Evolutionary conservation across 2,888 invertebrate species (phyloP), one percentile per base, ranked within the genome.

Genomic region (Ferrisia virgata): DNA sequence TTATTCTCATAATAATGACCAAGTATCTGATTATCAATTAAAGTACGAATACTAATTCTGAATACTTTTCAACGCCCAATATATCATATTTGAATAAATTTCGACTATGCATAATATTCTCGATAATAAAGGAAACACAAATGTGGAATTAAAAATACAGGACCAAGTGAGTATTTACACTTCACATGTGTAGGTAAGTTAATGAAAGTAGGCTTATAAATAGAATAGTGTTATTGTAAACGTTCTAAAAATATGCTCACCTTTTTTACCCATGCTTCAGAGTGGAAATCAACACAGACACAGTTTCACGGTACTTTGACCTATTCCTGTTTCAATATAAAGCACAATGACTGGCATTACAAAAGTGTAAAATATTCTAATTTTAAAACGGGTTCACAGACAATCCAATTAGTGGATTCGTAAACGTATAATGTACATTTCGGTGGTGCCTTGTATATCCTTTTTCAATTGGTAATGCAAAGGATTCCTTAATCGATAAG

Each of bases 401-500:
- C 33, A 72, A 72, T 72, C 72, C 72, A 72, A 72, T 72, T 72
- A 72, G 33, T 13, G 33, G 33, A 72, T 72, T 72, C 18, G 72
- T 72, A 9, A 9, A 47, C 8, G 18, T 18, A n/a, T 18, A 72
- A 33, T 72, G 28, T 22, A 25, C 6, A 72, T 72, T 72, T 72
- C 33, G 72, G 72, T 33, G 72, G 72, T 72, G 33, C 72, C 72
- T 33, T 72, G 33, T 72, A 36, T 72, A 72, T 72, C 72, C 72
- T 18, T 36, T 72, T 72, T 72, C 72, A 72, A 9, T 9, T 4
- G 4, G 72, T 72, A 72, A 36, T 72, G 33, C 72, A 72, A 72
- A 72, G 72, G 72, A 72, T 72, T 72, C 72, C n/a, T 33, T 33
- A 72, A 72, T 72, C 72, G 18, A 72, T 72, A 33, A 33, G 58